A percentile compares a stretch with the other conserved stretches of the same genome.
Conservation (phyloP, 2,797 vertebrate species). For the Pipistrellus pygmaeus region DNA sequence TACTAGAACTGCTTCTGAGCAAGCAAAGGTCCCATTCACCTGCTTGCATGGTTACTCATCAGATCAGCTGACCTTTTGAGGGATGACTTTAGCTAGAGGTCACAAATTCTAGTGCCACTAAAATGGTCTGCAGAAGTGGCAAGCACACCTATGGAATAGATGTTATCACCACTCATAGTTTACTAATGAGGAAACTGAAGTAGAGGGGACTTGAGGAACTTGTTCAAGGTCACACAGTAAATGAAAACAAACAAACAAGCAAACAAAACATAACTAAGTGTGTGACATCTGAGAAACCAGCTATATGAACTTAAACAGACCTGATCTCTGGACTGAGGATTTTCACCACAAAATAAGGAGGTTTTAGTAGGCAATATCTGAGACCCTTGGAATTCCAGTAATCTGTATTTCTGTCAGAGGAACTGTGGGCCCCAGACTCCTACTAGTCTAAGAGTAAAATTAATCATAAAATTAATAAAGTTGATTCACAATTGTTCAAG, state of each 20-base stretch:
- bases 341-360: not conserved
- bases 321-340: not conserved
- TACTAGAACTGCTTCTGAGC: not conserved
- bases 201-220: not conserved
- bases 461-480: not conserved
- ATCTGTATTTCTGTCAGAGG: not conserved
- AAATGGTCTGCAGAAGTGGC: not conserved
- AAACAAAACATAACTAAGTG: not conserved
- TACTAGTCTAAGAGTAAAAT: not conserved
- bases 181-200: constrained; percentile 46
- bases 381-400: not conserved
- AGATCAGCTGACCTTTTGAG: not conserved
- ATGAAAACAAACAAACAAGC: not conserved
- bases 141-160: not conserved
- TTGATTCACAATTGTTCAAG: not conserved
- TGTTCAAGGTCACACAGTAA: not conserved
- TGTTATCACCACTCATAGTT: not conserved
- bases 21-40: not conserved
- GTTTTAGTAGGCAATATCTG: not conserved
- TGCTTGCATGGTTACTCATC: not conserved
- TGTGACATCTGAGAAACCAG: not conserved
- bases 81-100: not conserved
- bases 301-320: not conserved
- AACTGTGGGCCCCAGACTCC: not conserved
- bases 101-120: not conserved